These are phyloP conservation scores for Mesochorus sp. DNA, from an alignment of 2,888 invertebrate genomes.

Conservation along the genomic window DNA sequence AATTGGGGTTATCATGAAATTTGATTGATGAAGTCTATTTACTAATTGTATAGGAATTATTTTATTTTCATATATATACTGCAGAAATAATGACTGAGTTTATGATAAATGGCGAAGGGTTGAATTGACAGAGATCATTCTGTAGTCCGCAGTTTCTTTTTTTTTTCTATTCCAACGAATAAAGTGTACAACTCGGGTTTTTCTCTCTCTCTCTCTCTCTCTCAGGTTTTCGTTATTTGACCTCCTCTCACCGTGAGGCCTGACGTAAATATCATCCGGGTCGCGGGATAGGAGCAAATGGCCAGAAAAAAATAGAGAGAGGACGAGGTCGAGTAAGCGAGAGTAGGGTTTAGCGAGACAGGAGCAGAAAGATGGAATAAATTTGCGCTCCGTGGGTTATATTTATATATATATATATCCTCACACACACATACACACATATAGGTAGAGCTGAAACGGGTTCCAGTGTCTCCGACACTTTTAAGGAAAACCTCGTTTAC, in stretches of 20 bases:
- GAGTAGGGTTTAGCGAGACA: slow-evolving; percentile 41
- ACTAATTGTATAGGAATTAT: too few relatives aligned
- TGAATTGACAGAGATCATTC: slow-evolving; percentile 31
- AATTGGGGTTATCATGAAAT: too few relatives aligned
- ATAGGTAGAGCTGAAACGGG: slow-evolving; percentile 50
- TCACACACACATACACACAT: too few relatives aligned
- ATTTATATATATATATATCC: neutral
- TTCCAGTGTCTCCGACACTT: slow-evolving; percentile 62
- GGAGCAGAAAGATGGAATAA: slow-evolving; percentile 61
- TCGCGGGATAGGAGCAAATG: slow-evolving; percentile 64
- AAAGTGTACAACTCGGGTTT: slow-evolving; percentile 46
- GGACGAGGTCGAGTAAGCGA: slow-evolving; percentile 38
- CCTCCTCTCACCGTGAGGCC: slow-evolving; percentile 68
- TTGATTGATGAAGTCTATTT: too few relatives aligned
- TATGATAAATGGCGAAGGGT: neutral
- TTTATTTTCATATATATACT: too few relatives aligned
- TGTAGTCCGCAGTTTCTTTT: slow-evolving; percentile 40
- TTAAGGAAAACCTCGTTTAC: slow-evolving; percentile 62
- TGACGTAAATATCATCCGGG: slow-evolving; percentile 68
- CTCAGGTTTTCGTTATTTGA: slow-evolving; percentile 71
- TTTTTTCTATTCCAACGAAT: slow-evolving; percentile 35
- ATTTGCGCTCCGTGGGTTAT: slow-evolving; percentile 47
- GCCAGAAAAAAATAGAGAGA: slow-evolving; percentile 49
- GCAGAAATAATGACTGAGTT: slow-evolving; percentile 29
- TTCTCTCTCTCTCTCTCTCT: too few relatives aligned